Evolutionary conservation across 2,797 vertebrate species (phyloP), one percentile per base, ranked within the genome.

Genomic region (Mormyrops attenuatus): DNA sequence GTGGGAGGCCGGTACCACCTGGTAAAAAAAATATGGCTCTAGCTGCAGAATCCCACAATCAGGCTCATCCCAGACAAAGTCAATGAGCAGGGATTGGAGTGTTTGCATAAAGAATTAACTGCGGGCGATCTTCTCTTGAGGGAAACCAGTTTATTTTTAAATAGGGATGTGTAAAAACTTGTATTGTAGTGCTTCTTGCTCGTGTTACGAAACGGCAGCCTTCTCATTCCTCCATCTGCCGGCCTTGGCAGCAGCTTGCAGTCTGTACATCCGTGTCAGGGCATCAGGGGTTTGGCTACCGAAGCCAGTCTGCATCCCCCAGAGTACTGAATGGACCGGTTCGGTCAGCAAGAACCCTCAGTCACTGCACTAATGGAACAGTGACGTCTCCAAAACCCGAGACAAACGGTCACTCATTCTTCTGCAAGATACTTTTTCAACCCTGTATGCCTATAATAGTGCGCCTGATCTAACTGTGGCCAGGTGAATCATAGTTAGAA

Each of bases 201-300:
- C 0, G 20, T 11, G 9, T 52, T 22, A 13, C 20, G 49, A 52
- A 22, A 85, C 1, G 9, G 49, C n/a, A 52, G 47, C 82, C 13
- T 30, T 26, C 44, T 30, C 82, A 20, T 7, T 57, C 50, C 15
- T 44, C 22, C 11, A 34, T 86, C 86, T 82, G 89, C 57, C 17
- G 17, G 87, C 55, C 60, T 87, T 88, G 57, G 87, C 88, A 20
- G 41, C 53, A 89, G 90, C 90, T 92, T 85, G 88, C 69, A 26
- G 86, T 86, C 13, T 60, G 91, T 5, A 3, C 38, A 60, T 47
- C 38, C 5, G 88, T 89, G 88, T 20, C 88, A 89, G 90, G 88
- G 89, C 60, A 47, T 90, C 91, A 89, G 88, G 30, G 30, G 87
- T 91, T n/a, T 3, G 2, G 9, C 44, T 9, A 41, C 20, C 15